Evolutionary conservation across 2,113 vertebrate species (phyloP), one percentile per base, ranked within the genome.

Genomic region (Otis tarda): DNA sequence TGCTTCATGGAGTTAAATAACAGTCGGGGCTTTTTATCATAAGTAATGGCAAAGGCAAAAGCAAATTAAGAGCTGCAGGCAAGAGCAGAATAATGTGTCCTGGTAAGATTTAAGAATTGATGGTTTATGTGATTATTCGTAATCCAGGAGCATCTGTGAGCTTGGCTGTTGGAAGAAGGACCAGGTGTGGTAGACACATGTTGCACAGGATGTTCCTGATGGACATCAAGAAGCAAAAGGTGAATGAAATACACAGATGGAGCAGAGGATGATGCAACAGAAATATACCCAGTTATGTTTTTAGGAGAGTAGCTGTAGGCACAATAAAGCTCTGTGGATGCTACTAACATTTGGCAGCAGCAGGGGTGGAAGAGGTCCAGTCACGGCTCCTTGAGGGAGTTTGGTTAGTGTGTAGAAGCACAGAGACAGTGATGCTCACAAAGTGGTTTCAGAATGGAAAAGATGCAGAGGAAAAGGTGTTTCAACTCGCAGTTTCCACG

Each of bases 51-150:
- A 93, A 89, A 95, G 74, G 88, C 91, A 95, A 94, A 92, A 93
- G 94, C 92, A 94, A 92, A 94, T 96, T 87, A 91, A 87, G 87
- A 94, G 87, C 92, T 95, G 41, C 69, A 93, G 85, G 85, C 88
- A 81, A 70, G 49, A 88, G 47, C 56, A 83, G 86, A 91, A 55
- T 87, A 61, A 59, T 67, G 25, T 52, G 59, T 94, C 67, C 77
- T 85, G 77, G 77, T 65, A 83, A 89, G 87, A 79, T 94, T 69
- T 93, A 69, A 79, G 47, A 84, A 87, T 21, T 87, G 61, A 89
- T 92, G 70, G 83, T 75, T 92, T 75, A 47, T 79, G 47, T 78
- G 73, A 55, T 88, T 93, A 52, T 92, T 92, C 50, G 50, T 91
- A 35, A 53, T 85, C 22, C 23, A 30, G 77, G 25, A 91, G 25